Percentiles rank a stretch among this genome's conserved stretches.
Evolutionary conservation across 2,888 invertebrate species (phyloP).

Genomic region (Malacosoma neustria): DNA sequence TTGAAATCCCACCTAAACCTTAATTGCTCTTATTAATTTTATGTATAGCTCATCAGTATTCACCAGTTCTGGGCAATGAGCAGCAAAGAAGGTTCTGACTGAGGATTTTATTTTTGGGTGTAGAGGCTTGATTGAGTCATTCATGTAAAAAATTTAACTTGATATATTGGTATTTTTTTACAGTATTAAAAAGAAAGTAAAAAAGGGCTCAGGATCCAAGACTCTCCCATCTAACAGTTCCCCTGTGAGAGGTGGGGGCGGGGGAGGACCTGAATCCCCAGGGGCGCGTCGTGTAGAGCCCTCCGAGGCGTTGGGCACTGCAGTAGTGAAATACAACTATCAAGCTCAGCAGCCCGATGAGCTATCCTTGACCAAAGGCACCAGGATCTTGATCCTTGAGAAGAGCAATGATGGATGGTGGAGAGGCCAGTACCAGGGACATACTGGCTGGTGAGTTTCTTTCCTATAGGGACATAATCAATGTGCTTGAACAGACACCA

Average conservation of each 20-base stretch:
- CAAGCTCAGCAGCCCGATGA: constrained; percentile 96
- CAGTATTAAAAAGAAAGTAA: constrained; percentile 91
- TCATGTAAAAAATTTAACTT: too few relatives aligned
- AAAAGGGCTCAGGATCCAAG: constrained; percentile 88
- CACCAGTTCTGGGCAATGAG: too few relatives aligned
- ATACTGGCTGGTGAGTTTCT: constrained; percentile 67
- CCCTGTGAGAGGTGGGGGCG: constrained; percentile 80
- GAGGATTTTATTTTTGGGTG: too few relatives aligned
- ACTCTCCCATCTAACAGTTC: constrained; percentile 90
- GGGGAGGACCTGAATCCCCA: constrained; percentile 78
- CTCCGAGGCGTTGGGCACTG: constrained; percentile 89
- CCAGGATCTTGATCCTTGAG: constrained; percentile 94
- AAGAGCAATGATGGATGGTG: constrained; percentile 99
- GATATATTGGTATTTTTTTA: too few relatives aligned
- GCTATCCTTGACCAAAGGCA: constrained; percentile 94
- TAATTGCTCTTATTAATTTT: too few relatives aligned
- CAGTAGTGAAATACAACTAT: constrained; percentile 96
- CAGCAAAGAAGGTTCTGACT: too few relatives aligned
- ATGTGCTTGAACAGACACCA: too few relatives aligned
- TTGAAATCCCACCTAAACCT: too few relatives aligned
- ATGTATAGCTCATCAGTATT: too few relatives aligned
- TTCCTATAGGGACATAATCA: too few relatives aligned
- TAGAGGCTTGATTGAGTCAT: too few relatives aligned
- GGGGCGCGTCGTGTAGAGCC: constrained; percentile 87
- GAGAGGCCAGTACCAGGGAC: constrained; percentile 87